These are phyloP conservation scores for Brachionus angularis DNA, from an alignment of 1,140 invertebrate species.

Conservation along the genomic window DNA sequence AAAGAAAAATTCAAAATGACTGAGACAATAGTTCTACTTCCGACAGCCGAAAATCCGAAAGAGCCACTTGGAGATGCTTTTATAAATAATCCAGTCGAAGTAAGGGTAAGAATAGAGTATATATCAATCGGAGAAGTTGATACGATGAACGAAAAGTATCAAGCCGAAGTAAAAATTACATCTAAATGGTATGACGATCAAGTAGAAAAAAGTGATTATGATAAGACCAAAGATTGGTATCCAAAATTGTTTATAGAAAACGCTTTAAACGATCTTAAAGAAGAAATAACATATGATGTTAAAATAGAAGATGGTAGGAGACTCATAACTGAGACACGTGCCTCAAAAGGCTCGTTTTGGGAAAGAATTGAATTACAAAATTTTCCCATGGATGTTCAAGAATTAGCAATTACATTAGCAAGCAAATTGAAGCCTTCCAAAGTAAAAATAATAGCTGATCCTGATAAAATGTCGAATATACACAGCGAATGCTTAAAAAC, in stretches of 20 bases:
- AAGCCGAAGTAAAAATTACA: neutral
- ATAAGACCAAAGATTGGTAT: neutral
- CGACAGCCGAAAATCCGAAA: no score
- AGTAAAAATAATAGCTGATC: constrained; percentile 28
- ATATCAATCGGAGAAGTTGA: neutral
- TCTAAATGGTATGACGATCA: neutral
- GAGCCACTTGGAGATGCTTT: no score
- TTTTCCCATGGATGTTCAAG: constrained; percentile 14
- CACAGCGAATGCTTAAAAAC: constrained; percentile 23
- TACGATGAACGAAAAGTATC: neutral
- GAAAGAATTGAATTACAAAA: constrained; percentile 20
- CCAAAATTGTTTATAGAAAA: neutral
- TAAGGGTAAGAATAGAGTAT: neutral
- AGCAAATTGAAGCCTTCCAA: neutral
- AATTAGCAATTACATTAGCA: neutral
- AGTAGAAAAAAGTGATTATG: neutral
- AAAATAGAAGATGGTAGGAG: neutral
- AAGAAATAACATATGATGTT: neutral
- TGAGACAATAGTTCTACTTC: no score
- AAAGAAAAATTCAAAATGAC: no score
- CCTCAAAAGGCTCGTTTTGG: neutral
- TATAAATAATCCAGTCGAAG: no score
- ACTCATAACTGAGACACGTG: neutral
- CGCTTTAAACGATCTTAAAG: neutral
- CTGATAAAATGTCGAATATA: neutral